Evolutionary conservation across 2,888 invertebrate species (phyloP).

Genomic region (Palloptera scutellata): DNA sequence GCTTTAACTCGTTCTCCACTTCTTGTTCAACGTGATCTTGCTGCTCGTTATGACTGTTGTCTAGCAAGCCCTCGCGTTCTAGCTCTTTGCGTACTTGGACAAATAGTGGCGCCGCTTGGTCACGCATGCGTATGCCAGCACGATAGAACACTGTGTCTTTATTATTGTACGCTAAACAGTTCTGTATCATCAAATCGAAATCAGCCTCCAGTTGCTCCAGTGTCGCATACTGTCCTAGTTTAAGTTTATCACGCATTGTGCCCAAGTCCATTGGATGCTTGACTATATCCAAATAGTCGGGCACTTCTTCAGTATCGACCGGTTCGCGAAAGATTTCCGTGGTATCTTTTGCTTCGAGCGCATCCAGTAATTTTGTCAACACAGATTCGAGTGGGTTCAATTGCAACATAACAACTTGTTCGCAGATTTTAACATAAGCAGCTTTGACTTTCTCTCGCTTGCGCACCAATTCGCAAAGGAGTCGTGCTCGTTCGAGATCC

Average conservation of each 20-base stretch:
- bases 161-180: conserved; percentile 94
- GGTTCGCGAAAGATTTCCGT: conserved; percentile 92
- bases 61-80: conserved; percentile 60
- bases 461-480: conserved; percentile 92
- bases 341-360: conserved; percentile 80
- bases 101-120: conserved; percentile 84
- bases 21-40: conserved; percentile 67
- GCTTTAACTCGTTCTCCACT: conserved; percentile 68
- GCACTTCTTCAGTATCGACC: conserved; percentile 86
- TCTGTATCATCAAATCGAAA: conserved; percentile 94
- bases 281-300: conserved; percentile 88
- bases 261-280: conserved; percentile 88
- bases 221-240: conserved; percentile 72
- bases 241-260: conserved; percentile 84
- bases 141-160: conserved; percentile 95
- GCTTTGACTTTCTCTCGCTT: conserved; percentile 95
- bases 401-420: conserved; percentile 81
- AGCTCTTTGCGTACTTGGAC: conserved; percentile 80
- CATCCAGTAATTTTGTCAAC: conserved; percentile 78
- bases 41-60: conserved; percentile 58
- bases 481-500: conserved; percentile 88
- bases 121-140: conserved; percentile 87
- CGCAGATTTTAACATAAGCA: conserved; percentile 80
- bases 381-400: conserved; percentile 84
- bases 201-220: conserved; percentile 86